phyloP scores from a whole-genome alignment of 2,797 vertebrate species.

The Aratinga solstitialis region DNA sequence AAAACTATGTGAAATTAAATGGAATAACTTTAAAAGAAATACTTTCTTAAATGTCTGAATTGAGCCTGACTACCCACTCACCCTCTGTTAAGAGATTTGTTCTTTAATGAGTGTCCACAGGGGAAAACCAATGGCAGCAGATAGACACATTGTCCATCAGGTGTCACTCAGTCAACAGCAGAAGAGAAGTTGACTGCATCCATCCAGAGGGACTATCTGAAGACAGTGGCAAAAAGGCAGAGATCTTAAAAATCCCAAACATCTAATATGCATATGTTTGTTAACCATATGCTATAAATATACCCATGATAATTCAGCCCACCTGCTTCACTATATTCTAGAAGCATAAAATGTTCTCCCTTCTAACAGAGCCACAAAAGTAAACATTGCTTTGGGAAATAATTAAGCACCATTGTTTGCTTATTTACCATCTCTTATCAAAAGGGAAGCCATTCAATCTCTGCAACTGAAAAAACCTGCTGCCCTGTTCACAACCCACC shows the following conservation, averaged over 20 bases:
- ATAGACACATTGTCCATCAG: not conserved
- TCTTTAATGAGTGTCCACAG: conserved; percentile 39
- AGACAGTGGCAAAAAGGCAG: not conserved
- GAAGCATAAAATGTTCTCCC: not conserved
- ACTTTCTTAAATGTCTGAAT: conserved; percentile 15
- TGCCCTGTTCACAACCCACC: not conserved
- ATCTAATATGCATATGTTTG: conserved; percentile 26
- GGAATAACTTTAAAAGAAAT: conserved; percentile 16
- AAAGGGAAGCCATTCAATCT: not conserved
- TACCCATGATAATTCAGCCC: conserved; percentile 22
- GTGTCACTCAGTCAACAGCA: not conserved
- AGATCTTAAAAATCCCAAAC: not conserved
- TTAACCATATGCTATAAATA: conserved; percentile 44
- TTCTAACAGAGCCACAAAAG: not conserved
- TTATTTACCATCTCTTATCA: not conserved
- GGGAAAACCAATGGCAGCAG: not conserved
- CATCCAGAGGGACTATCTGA: not conserved
- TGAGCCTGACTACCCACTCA: conserved; percentile 61
- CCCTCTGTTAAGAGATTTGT: conserved; percentile 52
- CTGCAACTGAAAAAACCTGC: not conserved
- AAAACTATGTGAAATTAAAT: not conserved
- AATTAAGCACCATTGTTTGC: not conserved
- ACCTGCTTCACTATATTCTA: not conserved
- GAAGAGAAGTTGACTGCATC: not conserved
- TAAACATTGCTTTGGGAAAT: not conserved